Evolutionary conservation across 1,140 invertebrate species (phyloP).

Genomic region (Panagrolaimus sp.): DNA sequence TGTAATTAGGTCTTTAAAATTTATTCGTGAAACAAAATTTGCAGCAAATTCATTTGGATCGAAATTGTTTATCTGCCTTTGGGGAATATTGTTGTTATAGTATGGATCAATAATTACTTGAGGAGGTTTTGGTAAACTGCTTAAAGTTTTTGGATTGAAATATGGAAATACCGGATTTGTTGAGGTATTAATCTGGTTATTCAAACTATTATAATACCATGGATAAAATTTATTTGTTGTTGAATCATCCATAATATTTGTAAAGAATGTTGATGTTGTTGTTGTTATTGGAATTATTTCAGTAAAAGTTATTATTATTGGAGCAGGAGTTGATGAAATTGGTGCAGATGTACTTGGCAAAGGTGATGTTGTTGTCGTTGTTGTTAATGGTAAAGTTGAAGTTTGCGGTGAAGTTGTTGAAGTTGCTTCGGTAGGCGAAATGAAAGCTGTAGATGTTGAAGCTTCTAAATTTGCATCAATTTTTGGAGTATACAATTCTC

Average conservation of each 20-base stretch:
- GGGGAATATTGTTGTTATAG: neutral
- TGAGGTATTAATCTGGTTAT: neutral
- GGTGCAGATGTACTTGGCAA: neutral
- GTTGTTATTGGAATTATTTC: too few species aligned
- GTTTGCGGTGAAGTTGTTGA: neutral
- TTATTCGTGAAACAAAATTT: constrained; percentile 2
- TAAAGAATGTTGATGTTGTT: neutral
- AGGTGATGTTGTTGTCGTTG: neutral
- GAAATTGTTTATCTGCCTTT: neutral
- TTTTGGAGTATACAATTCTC: neutral
- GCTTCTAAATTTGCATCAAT: neutral
- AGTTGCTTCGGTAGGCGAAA: neutral
- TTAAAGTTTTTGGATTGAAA: too few species aligned
- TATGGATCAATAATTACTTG: neutral
- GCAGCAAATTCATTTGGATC: constrained; percentile 3
- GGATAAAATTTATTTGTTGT: neutral
- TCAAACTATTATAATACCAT: constrained; percentile 10
- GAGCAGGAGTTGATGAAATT: neutral
- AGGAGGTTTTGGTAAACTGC: neutral
- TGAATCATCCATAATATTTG: neutral
- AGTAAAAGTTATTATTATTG: too few species aligned
- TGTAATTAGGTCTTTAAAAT: neutral
- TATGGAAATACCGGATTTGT: too few species aligned
- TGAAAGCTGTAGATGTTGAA: neutral
- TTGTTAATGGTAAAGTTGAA: neutral